Evolutionary conservation across 2,888 invertebrate genomes (phyloP), one percentile per base, ranked within the genome.

Genomic region (Trichopria drosophilae): DNA sequence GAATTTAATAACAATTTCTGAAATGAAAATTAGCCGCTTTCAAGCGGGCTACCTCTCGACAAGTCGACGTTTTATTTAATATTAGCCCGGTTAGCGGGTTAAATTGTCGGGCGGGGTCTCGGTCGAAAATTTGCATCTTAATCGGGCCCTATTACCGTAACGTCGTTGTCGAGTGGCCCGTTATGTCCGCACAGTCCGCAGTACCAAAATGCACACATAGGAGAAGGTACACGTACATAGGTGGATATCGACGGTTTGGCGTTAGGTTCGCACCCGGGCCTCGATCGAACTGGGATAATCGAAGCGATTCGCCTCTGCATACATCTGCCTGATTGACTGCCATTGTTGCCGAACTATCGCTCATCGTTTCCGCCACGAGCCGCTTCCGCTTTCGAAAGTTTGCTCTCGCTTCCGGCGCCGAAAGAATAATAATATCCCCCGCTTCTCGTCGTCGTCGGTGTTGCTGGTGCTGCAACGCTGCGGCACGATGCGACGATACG

Each of bases 121-220:
- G 51, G 59, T 51, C 60, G 61, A 58, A 63, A 72, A 73, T 73
- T 72, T 72, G 70, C 72, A 72, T 73, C 72, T 72, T 73, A 73
- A 73, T 72, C 72, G 69, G 66, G 62, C 63, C 68, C 70, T 65
- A 68, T 71, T 71, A 71, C 65, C 60, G 64, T 68, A 69, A 71
- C 71, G 64, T 67, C 67, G 65, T 68, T 70, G 67, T 63, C 62
- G 52, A 53, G 55, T 59, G 52, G 53, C 51, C 55, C 51, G n/a
- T n/a, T n/a, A n/a, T n/a, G n/a, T n/a, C n/a, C n/a, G n/a, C n/a
- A n/a, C n/a, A n/a, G n/a, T n/a, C n/a, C n/a, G n/a, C n/a, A n/a
- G n/a, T n/a, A n/a, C n/a, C n/a, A n/a, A n/a, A n/a, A n/a, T n/a
- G n/a, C n/a, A n/a, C n/a, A n/a, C n/a, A n/a, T n/a, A n/a, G n/a